phyloP scores from a whole-genome alignment of 2,113 vertebrate genomes.

The Poecilia latipinna region DNA sequence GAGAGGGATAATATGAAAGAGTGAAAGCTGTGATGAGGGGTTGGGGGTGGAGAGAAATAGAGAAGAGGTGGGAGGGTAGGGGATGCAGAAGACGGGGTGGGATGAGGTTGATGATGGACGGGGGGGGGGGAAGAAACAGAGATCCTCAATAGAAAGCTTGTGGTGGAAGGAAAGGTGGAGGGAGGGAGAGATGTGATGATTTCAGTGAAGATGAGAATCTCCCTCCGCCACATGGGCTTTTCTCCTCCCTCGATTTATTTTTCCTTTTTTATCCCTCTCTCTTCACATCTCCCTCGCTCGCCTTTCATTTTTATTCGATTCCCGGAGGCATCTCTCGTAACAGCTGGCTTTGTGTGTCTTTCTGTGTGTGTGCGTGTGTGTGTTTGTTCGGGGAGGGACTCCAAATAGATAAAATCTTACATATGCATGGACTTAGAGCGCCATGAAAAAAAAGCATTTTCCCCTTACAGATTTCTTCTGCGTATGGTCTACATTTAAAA shows the following conservation, averaged over 20 bases:
- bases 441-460: not conserved
- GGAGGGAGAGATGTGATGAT: slow-evolving; percentile 69
- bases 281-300: slow-evolving; percentile 31
- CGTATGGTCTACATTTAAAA: not conserved
- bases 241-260: slow-evolving; percentile 62
- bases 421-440: not conserved
- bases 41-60: slow-evolving; percentile 1
- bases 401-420: not conserved
- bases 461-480: not conserved
- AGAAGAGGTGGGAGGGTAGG: slow-evolving; percentile 29
- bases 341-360: slow-evolving; percentile 22
- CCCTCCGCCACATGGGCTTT: slow-evolving; percentile 75
- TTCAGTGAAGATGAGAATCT: slow-evolving; percentile 72
- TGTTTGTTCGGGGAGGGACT: not conserved
- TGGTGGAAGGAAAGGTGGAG: not conserved
- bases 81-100: slow-evolving; percentile 13
- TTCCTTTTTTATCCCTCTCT: not conserved
- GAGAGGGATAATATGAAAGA: slow-evolving; percentile 52
- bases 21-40: slow-evolving; percentile 28
- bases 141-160: slow-evolving; percentile 26
- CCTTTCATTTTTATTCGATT: slow-evolving; percentile 57
- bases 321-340: slow-evolving; percentile 59
- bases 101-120: slow-evolving; percentile 30
- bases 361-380: slow-evolving; percentile 1
- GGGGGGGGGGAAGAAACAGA: not conserved